Evolutionary conservation across 2,113 vertebrate genomes (phyloP), one percentile per base, ranked within the genome.

Genomic region (Cebus imitator): DNA sequence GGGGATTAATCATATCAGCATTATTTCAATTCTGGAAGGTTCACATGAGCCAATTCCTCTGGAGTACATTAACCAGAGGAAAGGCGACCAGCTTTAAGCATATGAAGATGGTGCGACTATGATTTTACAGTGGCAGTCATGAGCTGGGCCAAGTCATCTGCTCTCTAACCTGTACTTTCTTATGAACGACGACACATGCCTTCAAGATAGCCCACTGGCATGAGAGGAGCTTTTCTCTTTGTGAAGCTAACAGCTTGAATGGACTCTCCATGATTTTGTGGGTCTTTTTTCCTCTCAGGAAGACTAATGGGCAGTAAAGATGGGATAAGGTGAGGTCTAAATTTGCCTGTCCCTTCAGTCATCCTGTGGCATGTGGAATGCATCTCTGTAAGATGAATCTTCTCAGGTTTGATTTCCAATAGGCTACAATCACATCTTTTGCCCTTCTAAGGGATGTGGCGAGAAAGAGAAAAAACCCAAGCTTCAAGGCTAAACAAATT

Each of bases 11-110:
- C 50, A 25, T 57, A 86, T 92, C 55, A 90, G 70, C 75, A 85
- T 64, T 32, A 25, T 90, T 96, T 75, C 85, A 97, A 66, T 81
- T 95, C 94, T 96, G 87, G 50, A 96, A 94, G 89, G 78, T 78
- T 88, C 81, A 58, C 75, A 55, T 94, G 89, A 97, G 88, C 86
- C 85, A 95, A 37, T 84, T 92, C 55, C 86, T 94, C 79, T 50
- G n/a, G 73, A 94, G 27, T 88, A 86, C 0, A 5, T 92, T 82
- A 92, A 86, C 72, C 78, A 94, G 82, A 96, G 93, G 91, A 86
- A 95, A 96, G 95, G 73, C 86, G 95, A 96, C 85, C n/a, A 80
- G 95, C 43, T 80, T 1, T 18, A 79, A 90, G 72, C 37, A 70
- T 50, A 79, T 10, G 93, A 87, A 87, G 81, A 48, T 61, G 78